Conservation (phyloP, 2,113 vertebrate species). For the Ornithorhynchus anatinus region DNA sequence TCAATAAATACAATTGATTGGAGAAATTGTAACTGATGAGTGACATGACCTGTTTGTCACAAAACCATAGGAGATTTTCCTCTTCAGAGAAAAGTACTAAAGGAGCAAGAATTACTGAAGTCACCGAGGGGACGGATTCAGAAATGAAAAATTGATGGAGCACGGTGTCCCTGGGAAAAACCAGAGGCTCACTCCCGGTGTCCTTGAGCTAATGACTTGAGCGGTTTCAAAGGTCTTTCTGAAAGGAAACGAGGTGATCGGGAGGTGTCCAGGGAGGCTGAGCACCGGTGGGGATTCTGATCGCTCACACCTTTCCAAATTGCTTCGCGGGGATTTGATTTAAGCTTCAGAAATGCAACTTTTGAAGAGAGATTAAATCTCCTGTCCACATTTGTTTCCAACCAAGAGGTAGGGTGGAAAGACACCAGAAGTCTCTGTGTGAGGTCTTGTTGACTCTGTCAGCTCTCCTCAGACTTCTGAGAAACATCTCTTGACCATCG, state of each 20-base stretch:
- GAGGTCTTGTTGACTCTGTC: not conserved
- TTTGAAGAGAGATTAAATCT: not conserved
- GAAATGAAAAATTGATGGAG: not conserved
- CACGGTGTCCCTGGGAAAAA: not conserved
- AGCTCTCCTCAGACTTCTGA: not conserved
- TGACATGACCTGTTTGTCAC: too few species aligned
- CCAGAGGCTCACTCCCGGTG: constrained; percentile 5
- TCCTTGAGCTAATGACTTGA: constrained; percentile 33
- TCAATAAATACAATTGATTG: too few species aligned
- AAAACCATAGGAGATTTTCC: too few species aligned
- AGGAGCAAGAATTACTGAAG: not conserved
- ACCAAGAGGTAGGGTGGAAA: too few species aligned
- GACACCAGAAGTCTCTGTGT: not conserved
- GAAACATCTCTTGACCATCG: not conserved
- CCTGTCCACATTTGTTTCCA: too few species aligned
- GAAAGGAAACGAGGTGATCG: too few species aligned
- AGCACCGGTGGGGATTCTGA: not conserved
- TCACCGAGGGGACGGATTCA: not conserved
- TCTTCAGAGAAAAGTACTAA: not conserved
- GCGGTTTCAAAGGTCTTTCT: too few species aligned
- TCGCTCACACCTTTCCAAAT: not conserved
- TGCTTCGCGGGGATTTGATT: not conserved
- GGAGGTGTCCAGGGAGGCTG: constrained; percentile 15
- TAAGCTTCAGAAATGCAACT: not conserved
- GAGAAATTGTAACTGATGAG: too few species aligned